These are phyloP conservation scores for Zalophus californianus DNA, from an alignment of 2,797 vertebrate genomes.

Conservation along the genomic window DNA sequence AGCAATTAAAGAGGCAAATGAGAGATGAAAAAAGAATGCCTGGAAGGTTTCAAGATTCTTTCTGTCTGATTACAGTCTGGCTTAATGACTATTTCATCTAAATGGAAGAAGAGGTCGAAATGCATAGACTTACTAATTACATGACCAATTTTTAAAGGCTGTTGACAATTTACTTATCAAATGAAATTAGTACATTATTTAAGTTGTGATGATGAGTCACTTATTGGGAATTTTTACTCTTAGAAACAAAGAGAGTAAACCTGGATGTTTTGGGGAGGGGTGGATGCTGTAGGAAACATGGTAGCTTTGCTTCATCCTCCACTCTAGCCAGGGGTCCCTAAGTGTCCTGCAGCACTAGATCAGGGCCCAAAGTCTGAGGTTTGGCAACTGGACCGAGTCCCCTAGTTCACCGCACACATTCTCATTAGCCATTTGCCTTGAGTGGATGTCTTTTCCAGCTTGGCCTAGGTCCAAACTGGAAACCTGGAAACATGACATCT, in stretches of 20 bases:
- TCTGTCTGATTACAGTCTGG: slow-evolving; percentile 19
- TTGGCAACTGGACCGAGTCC: background rate
- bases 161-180: slow-evolving; percentile 36
- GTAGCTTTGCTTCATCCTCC: background rate
- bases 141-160: slow-evolving; percentile 52
- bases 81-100: slow-evolving; percentile 1
- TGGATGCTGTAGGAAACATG: background rate
- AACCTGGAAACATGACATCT: slow-evolving; percentile 58
- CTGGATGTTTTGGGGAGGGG: background rate
- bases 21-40: background rate
- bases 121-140: slow-evolving; percentile 4
- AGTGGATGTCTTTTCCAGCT: background rate
- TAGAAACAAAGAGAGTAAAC: background rate
- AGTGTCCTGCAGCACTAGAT: background rate
- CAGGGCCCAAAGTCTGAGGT: background rate
- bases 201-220: background rate
- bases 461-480: slow-evolving; percentile 45
- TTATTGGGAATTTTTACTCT: background rate
- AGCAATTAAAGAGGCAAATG: slow-evolving; percentile 24
- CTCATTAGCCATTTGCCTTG: background rate
- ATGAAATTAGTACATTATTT: slow-evolving; percentile 42
- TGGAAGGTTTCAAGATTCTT: slow-evolving; percentile 22
- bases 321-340: background rate
- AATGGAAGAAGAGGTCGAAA: slow-evolving; percentile 13
- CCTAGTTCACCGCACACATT: background rate